Evolutionary conservation across 2,888 invertebrate species (phyloP), one percentile per base, ranked within the genome.

Genomic region (Caenorhabditis sinica): DNA sequence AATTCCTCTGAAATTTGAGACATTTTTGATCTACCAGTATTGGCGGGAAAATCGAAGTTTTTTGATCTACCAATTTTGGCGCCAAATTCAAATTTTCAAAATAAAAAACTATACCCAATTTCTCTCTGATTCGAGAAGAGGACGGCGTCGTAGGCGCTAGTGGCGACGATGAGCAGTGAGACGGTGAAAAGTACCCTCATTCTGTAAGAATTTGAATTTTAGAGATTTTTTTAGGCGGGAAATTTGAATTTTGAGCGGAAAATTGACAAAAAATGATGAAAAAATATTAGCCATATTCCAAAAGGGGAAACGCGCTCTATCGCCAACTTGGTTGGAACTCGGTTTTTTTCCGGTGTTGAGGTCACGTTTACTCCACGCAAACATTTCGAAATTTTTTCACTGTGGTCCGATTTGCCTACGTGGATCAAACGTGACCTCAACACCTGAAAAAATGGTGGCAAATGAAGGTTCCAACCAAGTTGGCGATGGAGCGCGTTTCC

Each of bases 121-220:
- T 86, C 83, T 73, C 72, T 60, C 25, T 81, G 65, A 61, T 76
- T 85, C 23, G 89, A 89, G 86, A 89, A 89, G 66, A 86, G 61
- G 71, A 89, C 88, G 40, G 89, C 87, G 77, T 88, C 89, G 79
- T 88, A 86, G 63, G 88, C 86, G 30, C 68, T 28, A n/a, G 76
- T 73, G 33, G 86, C 75, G 56, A 80, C 51, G 45, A 85, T 58
- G 53, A 86, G 79, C 28, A 83, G 76, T 23, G 86, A 79, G 25
- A 82, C 72, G 72, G 87, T 61, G 49, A 87, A 77, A 77, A 88
- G 81, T 85, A 87, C 88, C 88, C 86, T 83, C 89, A 89, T 80
- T 87, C 79, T 83, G 72, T 17, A 76, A 80, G 71, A 72, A 56
- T 53, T 25, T 43, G 17, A 20, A n/a, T 2, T 20, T 20, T 4